Base-by-base conservation (phyloP, 2,888 invertebrate genomes). In the Leucoma salicis region DNA sequence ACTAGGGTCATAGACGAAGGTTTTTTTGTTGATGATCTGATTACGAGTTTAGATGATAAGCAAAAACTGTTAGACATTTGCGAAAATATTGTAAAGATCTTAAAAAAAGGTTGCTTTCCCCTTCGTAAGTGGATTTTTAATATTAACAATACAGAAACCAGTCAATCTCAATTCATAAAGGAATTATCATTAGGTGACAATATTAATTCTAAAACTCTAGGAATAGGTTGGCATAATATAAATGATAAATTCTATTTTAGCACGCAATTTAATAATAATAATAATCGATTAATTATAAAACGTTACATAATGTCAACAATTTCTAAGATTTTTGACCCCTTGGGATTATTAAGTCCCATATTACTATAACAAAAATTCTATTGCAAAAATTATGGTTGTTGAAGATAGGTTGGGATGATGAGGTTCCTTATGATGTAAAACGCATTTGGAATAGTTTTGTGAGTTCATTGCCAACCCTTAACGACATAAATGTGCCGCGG, bases 381-480 rank as follows among this genome's bases (percentile, higher is more conserved):
- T 10, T 41, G 3, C 40, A 35, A 41, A 16, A 12, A n/a, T 32
- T 39, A 16, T 39, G 38, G 38, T 10, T 39, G 8, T 3, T 15
- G 7, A 39, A 41, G 31, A 14, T 41, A 8, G 31, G 21, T 15
- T 40, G 40, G 40, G 35, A 35, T 16, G 28, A 34, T 29, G 2
- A 14, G 2, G 10, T 41, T 5, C 34, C 35, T 5, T 2, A 4
- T 11, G 35, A 35, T 8, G 14, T 40, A 1, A 21, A 11, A 6
- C 14, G 14, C 8, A 12, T 6, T 21, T 40, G 40, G n/a, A n/a
- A n/a, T 27, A 18, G 4, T 12, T 42, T 47, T 34, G 31, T 12
- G 1, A 37, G 33, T 35, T 34, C 25, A 7, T 25, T 42, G 29
- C 6, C 31, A 44, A 6, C 1, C 39, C 18, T 58, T 12, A 62